Evolutionary conservation across 2,797 vertebrate species (phyloP).

Genomic region (Cossypha niveicapilla): DNA sequence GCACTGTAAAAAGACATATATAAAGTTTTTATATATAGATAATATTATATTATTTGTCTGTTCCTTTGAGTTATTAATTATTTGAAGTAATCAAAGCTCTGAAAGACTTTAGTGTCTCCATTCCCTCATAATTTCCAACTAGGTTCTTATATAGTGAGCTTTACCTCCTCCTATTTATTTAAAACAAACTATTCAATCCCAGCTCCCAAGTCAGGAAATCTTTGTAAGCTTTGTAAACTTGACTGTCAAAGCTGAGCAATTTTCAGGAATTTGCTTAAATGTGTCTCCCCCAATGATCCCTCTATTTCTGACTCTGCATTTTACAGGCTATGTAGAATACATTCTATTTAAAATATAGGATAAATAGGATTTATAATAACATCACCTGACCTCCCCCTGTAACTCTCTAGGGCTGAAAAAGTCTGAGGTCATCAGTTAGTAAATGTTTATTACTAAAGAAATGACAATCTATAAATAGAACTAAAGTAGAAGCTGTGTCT

Average conservation of each 20-base stretch:
- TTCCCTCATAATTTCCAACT: not conserved
- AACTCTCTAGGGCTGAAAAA: not conserved
- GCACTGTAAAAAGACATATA: not conserved
- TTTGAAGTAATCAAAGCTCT: not conserved
- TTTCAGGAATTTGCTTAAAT: not conserved
- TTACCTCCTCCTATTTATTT: not conserved
- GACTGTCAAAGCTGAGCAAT: not conserved
- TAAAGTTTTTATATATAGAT: not conserved
- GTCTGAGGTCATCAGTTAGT: not conserved
- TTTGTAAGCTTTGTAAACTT: not conserved
- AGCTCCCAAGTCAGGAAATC: not conserved
- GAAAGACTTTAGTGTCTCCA: not conserved
- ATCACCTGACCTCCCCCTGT: not conserved
- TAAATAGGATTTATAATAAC: not conserved
- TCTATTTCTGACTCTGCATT: not conserved
- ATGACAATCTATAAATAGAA: not conserved
- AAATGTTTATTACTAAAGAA: not conserved
- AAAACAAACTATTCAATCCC: not conserved
- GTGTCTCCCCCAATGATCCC: accelerated
- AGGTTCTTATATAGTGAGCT: not conserved
- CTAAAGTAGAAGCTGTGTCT: not conserved
- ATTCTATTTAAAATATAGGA: not conserved
- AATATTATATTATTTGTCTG: not conserved
- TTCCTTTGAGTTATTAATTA: not conserved
- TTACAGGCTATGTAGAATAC: not conserved